Percentiles rank a stretch among this genome's conserved stretches.
These are phyloP conservation scores for Peromyscus aztecus DNA, from an alignment of 2,797 vertebrate species.

Conservation along the genomic window DNA sequence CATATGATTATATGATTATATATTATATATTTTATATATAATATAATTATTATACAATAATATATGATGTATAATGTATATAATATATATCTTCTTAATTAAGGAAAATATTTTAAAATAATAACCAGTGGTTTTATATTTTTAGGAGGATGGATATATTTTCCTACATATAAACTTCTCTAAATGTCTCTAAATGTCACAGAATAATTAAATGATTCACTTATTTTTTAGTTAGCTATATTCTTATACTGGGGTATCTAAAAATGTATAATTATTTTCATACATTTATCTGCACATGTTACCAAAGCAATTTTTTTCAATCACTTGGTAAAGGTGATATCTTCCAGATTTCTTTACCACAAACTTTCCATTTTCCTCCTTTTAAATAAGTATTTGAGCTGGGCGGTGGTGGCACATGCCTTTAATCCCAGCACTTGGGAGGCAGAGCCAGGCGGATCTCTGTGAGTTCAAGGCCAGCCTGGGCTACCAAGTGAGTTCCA, in stretches of 20 bases:
- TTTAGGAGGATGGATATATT: too few relatives aligned
- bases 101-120: conserved; percentile 43
- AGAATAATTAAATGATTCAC: not conserved
- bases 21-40: too few relatives aligned
- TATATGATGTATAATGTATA: too few relatives aligned
- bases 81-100: not conserved
- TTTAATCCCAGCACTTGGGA: too few relatives aligned
- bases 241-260: too few relatives aligned
- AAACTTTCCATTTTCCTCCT: not conserved
- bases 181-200: not conserved
- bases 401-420: too few relatives aligned
- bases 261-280: not conserved
- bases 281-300: too few relatives aligned
- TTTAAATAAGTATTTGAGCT: not conserved
- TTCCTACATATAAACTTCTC: not conserved
- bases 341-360: not conserved
- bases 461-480: too few relatives aligned
- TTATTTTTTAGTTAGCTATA: not conserved
- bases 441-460: too few relatives aligned
- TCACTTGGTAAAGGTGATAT: not conserved
- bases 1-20: too few relatives aligned
- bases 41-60: too few relatives aligned
- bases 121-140: not conserved
- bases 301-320: not conserved
- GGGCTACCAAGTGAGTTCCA: too few relatives aligned